Percentiles rank a stretch among this genome's conserved stretches.
These are phyloP conservation scores for Dromococcyx pavoninus DNA, from an alignment of 2,797 vertebrate species.

Conservation along the genomic window DNA sequence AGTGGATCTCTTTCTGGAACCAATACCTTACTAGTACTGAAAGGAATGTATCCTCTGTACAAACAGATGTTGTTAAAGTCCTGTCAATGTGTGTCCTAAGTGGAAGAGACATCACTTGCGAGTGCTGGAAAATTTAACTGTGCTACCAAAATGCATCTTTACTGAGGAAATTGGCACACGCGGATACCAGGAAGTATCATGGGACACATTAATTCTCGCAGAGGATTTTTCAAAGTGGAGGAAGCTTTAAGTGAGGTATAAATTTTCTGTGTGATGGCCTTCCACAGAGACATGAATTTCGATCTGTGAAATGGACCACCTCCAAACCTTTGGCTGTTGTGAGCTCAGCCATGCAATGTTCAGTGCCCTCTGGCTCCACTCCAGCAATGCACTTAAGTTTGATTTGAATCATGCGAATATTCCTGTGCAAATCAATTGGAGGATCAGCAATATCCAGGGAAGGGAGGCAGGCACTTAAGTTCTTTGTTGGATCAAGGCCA, in stretches of 20 bases:
- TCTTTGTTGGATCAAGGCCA: constrained; percentile 4
- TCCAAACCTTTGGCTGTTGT: background rate
- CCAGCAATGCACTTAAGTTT: constrained; percentile 54
- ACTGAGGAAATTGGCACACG: background rate
- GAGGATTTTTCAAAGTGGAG: background rate
- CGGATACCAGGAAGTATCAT: background rate
- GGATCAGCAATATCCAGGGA: background rate
- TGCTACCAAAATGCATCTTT: background rate
- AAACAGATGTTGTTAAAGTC: background rate
- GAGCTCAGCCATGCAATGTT: background rate
- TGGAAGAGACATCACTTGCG: background rate
- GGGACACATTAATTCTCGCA: background rate
- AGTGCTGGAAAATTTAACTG: background rate
- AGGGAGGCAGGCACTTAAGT: background rate
- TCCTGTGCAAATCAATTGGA: background rate
- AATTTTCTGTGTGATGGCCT: background rate
- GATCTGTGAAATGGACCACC: background rate
- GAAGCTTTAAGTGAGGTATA: background rate
- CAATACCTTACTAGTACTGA: background rate
- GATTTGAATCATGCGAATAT: constrained; percentile 29
- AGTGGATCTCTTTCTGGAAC: background rate
- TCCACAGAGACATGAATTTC: background rate
- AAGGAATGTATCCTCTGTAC: background rate
- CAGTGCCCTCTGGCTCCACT: constrained; percentile 5
- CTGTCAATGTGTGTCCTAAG: background rate